Evolutionary conservation across 2,113 vertebrate species (phyloP).

Genomic region (Chionis minor): DNA sequence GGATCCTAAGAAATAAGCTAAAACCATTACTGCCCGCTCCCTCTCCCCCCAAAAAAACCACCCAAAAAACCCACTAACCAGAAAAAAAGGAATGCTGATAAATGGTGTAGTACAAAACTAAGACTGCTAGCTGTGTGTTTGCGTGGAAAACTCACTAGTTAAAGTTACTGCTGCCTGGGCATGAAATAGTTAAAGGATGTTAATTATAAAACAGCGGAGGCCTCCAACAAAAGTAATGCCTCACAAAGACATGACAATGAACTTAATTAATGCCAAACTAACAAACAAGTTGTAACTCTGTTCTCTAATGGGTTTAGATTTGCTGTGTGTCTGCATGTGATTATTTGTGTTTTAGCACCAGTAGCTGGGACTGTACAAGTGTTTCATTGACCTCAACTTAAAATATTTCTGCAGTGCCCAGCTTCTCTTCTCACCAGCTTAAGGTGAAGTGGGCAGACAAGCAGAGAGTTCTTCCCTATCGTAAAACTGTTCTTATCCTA

Average conservation of each 20-base stretch:
- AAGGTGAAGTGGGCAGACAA: neutral
- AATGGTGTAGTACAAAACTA: neutral
- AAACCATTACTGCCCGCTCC: too few species aligned
- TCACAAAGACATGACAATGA: neutral
- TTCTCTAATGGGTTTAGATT: neutral
- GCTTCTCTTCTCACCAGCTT: neutral
- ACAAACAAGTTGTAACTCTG: neutral
- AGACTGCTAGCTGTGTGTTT: neutral
- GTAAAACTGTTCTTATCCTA: neutral
- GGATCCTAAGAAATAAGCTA: neutral
- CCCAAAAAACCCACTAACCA: too few species aligned
- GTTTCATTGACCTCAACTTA: neutral
- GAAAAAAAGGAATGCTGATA: too few species aligned
- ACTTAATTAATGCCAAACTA: conserved; percentile 20
- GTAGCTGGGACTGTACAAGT: neutral
- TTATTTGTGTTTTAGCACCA: neutral
- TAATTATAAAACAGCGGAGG: conserved; percentile 2
- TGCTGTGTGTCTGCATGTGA: neutral
- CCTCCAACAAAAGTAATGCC: neutral
- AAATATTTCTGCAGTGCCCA: neutral
- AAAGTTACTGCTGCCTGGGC: neutral
- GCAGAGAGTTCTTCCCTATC: neutral
- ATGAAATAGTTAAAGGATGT: neutral
- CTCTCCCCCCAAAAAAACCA: too few species aligned
- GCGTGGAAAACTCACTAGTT: neutral